Evolutionary conservation across 2,797 vertebrate genomes (phyloP).

Genomic region (Epinephelus malabaricus): DNA sequence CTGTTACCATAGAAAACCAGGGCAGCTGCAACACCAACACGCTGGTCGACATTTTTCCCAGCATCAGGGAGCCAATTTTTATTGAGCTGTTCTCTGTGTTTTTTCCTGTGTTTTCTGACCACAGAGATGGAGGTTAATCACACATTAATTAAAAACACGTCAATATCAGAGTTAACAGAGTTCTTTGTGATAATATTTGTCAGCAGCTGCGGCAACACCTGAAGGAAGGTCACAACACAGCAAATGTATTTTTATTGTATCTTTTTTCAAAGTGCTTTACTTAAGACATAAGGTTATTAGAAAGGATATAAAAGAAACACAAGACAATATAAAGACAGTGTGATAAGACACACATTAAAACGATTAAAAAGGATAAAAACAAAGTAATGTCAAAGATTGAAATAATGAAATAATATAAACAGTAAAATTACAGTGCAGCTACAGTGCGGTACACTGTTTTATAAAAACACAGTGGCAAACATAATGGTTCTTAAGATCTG

Average conservation of each 20-base stretch:
- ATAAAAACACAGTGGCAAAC: too few species aligned
- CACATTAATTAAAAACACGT: constrained; percentile 15
- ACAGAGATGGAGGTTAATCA: not conserved
- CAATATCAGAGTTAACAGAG: not conserved
- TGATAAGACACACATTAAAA: not conserved
- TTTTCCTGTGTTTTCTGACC: not conserved
- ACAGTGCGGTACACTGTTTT: too few species aligned
- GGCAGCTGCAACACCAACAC: not conserved
- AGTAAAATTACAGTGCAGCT: too few species aligned
- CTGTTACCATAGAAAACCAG: not conserved
- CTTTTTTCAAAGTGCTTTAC: not conserved
- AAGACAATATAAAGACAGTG: not conserved
- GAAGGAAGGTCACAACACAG: not conserved
- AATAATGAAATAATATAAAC: not conserved
- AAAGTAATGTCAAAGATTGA: not conserved
- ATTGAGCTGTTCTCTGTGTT: not conserved
- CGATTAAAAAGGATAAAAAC: not conserved
- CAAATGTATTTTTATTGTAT: not conserved
- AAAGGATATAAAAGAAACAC: not conserved
- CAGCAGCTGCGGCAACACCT: not conserved
- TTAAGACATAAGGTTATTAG: too few species aligned
- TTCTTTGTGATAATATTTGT: constrained; percentile 1
- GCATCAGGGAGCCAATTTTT: not conserved
- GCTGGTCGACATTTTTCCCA: not conserved
- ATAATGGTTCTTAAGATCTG: too few species aligned